phyloP scores from a whole-genome alignment of 2,888 invertebrate genomes.

The Pegoplata infirma region DNA sequence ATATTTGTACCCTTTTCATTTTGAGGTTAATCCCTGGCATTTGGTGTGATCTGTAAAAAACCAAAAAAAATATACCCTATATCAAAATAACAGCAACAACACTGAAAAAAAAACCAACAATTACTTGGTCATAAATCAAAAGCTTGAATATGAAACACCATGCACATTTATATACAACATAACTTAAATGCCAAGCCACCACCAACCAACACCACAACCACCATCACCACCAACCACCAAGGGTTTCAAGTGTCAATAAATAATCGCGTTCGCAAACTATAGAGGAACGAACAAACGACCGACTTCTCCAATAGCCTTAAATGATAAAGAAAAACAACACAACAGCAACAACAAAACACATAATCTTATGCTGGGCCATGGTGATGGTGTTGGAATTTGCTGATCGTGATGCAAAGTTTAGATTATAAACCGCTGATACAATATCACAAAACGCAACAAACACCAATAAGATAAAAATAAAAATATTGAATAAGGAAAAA shows the following conservation, averaged over 20 bases:
- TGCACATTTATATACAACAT: constrained; percentile 32
- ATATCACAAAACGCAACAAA: constrained; percentile 56
- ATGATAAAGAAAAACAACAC: constrained; percentile 49
- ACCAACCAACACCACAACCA: constrained; percentile 67
- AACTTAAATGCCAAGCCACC: constrained; percentile 60
- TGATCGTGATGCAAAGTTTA: constrained; percentile 71
- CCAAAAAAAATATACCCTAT: constrained; percentile 55
- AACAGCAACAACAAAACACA: constrained; percentile 15
- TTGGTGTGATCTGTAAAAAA: constrained; percentile 30
- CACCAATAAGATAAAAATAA: constrained; percentile 14
- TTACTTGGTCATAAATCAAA: constrained; percentile 78
- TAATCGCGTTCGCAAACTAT: constrained; percentile 68
- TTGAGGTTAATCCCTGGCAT: constrained; percentile 34
- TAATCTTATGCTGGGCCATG: constrained; percentile 35
- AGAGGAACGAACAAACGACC: constrained; percentile 49
- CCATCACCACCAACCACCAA: too few relatives aligned
- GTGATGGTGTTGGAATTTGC: constrained; percentile 69
- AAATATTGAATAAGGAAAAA: constrained; percentile 15
- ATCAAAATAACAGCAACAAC: constrained; percentile 58
- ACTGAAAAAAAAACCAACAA: constrained; percentile 76
- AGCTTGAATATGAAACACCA: constrained; percentile 70
- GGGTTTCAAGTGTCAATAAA: constrained; percentile 77
- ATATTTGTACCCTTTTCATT: constrained; percentile 16
- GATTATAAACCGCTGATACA: constrained; percentile 70
- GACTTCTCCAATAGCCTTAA: constrained; percentile 50